Conservation (phyloP, 2,113 vertebrate species). For the Thamnaconus septentrionalis region DNA sequence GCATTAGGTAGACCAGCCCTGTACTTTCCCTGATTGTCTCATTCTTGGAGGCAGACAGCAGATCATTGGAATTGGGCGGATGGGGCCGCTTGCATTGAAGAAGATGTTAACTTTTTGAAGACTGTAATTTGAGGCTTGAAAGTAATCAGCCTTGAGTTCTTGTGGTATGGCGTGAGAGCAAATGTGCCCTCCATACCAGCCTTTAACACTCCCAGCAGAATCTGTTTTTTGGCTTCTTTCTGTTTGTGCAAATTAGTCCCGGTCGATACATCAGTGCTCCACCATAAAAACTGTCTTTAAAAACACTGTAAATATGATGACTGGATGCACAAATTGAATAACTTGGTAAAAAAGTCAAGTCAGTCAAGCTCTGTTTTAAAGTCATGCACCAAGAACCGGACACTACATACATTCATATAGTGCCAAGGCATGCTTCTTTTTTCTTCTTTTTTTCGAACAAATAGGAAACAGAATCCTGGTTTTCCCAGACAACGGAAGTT, state of each 20-base stretch:
- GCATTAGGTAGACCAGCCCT: conserved; percentile 56
- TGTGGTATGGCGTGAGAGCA: conserved; percentile 67
- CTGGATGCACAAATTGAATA: too few relatives aligned
- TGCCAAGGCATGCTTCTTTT: too few relatives aligned
- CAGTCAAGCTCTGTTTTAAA: too few relatives aligned
- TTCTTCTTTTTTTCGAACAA: too few relatives aligned
- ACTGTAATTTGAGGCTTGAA: conserved; percentile 73
- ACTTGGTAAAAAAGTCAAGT: too few relatives aligned
- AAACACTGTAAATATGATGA: too few relatives aligned
- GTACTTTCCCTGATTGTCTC: conserved; percentile 65
- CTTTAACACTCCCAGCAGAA: conserved; percentile 57
- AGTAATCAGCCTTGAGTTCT: conserved; percentile 67
- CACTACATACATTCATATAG: too few relatives aligned
- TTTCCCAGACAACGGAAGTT: conserved; percentile 36
- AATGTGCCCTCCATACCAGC: conserved; percentile 50
- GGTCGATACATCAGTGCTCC: conserved; percentile 44
- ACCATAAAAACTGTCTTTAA: conserved; percentile 37
- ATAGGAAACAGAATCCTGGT: too few relatives aligned
- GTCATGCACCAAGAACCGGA: too few relatives aligned
- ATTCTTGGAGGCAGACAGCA: conserved; percentile 48
- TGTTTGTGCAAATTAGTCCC: conserved; percentile 46
- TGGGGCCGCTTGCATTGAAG: conserved; percentile 49
- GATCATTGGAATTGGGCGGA: conserved; percentile 32
- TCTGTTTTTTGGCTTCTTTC: conserved; percentile 48
- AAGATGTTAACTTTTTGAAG: conserved; percentile 65